Conservation (phyloP, 2,113 vertebrate species). For the Noctilio leporinus region DNA sequence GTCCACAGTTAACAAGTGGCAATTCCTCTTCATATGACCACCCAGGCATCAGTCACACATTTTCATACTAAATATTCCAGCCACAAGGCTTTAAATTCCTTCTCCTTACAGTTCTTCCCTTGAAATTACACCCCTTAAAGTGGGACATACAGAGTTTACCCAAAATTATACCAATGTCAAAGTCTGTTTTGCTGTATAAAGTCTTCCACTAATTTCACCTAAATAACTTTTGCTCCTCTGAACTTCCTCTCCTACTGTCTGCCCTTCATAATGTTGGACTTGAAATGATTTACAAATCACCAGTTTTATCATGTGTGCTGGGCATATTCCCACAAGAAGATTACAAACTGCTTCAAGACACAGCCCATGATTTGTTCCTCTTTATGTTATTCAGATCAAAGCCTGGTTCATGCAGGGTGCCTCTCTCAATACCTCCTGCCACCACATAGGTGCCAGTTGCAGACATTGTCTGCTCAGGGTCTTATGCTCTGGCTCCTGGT, state of each 20-base stretch:
- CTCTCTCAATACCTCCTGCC: neutral
- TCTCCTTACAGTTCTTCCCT: neutral
- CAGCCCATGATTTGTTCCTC: neutral
- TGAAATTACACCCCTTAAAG: neutral
- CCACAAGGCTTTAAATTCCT: neutral
- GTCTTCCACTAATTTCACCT: neutral
- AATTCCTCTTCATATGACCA: neutral
- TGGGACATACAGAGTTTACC: neutral
- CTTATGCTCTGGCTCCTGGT: neutral
- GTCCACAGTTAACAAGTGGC: neutral
- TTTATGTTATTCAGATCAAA: neutral
- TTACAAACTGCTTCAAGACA: neutral
- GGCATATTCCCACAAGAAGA: neutral
- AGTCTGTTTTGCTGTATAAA: neutral
- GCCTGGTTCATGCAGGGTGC: neutral
- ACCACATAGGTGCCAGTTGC: neutral
- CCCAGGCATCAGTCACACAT: neutral
- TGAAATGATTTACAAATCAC: neutral
- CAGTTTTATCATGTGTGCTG: neutral
- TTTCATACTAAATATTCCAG: neutral
- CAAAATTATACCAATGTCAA: neutral
- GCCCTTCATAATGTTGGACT: neutral
- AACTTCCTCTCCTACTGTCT: neutral
- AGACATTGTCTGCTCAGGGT: neutral
- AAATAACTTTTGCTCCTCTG: neutral